Evolutionary conservation across 2,888 invertebrate species (phyloP).

Genomic region (Phytoseiulus persimilis): DNA sequence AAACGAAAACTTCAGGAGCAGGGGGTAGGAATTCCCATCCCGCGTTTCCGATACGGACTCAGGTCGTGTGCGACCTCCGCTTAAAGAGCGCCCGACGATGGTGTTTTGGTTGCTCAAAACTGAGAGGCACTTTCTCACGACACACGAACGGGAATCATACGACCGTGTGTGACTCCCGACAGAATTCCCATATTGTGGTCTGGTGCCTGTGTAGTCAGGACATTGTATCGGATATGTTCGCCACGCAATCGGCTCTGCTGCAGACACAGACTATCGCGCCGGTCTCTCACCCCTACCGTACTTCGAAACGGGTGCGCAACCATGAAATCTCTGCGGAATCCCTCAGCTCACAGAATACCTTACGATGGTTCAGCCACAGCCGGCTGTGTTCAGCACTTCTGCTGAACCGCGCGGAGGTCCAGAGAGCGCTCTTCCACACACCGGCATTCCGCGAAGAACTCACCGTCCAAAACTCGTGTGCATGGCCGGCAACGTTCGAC

Average conservation of each 20-base stretch:
- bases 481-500: constrained; percentile 23
- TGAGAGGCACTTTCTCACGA: not conserved
- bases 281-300: not conserved
- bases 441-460: constrained; percentile 15
- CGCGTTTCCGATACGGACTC: not conserved
- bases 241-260: not conserved
- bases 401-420: not conserved
- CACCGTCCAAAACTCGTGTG: constrained; percentile 28
- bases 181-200: not conserved
- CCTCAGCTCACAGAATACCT: constrained; percentile 18
- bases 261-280: not conserved
- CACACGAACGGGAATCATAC: not conserved
- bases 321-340: not conserved
- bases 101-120: not conserved
- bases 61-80: too few relatives aligned
- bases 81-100: constrained; percentile 11
- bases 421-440: constrained; percentile 23
- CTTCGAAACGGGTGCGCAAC: not conserved
- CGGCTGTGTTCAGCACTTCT: not conserved
- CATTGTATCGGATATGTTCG: not conserved
- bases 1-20: too few relatives aligned
- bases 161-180: not conserved
- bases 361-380: constrained; percentile 16
- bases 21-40: too few relatives aligned
- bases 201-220: not conserved